Evolutionary conservation across 2,797 vertebrate genomes (phyloP).

Genomic region (Rhabdophis nuchalis): DNA sequence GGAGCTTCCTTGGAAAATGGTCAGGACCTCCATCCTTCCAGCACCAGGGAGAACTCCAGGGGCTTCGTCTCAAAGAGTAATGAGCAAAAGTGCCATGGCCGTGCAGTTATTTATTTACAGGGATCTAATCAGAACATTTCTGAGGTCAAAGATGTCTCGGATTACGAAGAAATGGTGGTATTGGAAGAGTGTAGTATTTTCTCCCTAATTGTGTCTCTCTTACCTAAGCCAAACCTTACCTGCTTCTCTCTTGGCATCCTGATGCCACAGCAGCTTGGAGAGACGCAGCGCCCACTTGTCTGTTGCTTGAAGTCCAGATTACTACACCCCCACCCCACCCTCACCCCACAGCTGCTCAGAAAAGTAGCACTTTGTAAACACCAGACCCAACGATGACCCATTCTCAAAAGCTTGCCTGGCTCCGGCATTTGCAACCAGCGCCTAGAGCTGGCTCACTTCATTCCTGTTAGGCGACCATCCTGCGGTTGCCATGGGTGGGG

Average conservation of each 20-base stretch:
- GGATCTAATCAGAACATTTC: neutral
- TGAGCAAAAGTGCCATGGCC: neutral
- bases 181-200: no score
- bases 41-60: neutral
- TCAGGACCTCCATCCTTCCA: neutral
- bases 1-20: neutral
- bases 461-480: rapidly evolving
- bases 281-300: neutral
- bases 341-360: rapidly evolving
- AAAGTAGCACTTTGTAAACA: neutral
- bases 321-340: neutral
- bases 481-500: rapidly evolving
- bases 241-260: neutral
- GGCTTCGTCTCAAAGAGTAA: neutral
- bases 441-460: rapidly evolving
- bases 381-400: rapidly evolving
- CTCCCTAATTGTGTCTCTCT: rapidly evolving
- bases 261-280: rapidly evolving
- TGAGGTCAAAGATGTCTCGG: neutral
- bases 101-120: neutral
- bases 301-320: rapidly evolving
- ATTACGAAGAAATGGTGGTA: neutral
- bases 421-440: neutral
- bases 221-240: neutral
- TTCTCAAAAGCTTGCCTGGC: rapidly evolving